These are phyloP conservation scores for Pandemis corylana DNA, from an alignment of 2,888 invertebrate genomes.

Conservation along the genomic window DNA sequence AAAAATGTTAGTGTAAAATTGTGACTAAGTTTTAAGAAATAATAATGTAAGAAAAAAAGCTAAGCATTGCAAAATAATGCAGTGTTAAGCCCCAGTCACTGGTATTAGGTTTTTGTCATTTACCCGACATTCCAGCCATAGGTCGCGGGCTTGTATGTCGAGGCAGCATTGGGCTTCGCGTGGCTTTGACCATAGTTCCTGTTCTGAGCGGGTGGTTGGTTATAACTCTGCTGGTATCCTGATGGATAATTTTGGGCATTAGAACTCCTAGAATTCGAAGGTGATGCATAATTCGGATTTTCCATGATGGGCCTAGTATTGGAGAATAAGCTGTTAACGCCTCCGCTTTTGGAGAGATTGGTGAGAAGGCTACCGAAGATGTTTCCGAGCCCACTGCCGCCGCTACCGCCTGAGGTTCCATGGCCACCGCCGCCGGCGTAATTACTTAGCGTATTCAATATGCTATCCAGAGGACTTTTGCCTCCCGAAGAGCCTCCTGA, in stretches of 20 bases:
- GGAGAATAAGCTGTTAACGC: conserved; percentile 61
- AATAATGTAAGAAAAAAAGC: conserved; percentile 35
- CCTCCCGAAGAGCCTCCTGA: conserved; percentile 46
- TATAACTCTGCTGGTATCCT: conserved; percentile 69
- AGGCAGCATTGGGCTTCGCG: conserved; percentile 61
- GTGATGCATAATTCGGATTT: conserved; percentile 76
- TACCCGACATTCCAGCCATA: conserved; percentile 83
- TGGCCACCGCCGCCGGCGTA: conserved; percentile 59
- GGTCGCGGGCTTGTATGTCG: conserved; percentile 69
- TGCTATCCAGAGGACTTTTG: conserved; percentile 61
- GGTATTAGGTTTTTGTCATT: conserved; percentile 54
- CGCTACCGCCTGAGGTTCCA: conserved; percentile 46
- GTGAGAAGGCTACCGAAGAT: conserved; percentile 74
- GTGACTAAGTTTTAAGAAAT: conserved; percentile 14
- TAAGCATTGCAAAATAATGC: conserved; percentile 50
- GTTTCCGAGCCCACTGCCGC: conserved; percentile 60
- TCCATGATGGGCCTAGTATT: conserved; percentile 79
- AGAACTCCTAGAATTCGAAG: conserved; percentile 72
- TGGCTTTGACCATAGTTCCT: conserved; percentile 70
- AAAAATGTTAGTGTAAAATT: conserved; percentile 27
- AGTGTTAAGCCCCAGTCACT: conserved; percentile 54
- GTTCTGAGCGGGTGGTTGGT: conserved; percentile 64
- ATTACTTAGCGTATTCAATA: conserved; percentile 64
- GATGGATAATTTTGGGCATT: conserved; percentile 74
- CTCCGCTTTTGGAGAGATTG: conserved; percentile 70